Conservation (phyloP, 2,888 invertebrate species). For the Meta bourneti region DNA sequence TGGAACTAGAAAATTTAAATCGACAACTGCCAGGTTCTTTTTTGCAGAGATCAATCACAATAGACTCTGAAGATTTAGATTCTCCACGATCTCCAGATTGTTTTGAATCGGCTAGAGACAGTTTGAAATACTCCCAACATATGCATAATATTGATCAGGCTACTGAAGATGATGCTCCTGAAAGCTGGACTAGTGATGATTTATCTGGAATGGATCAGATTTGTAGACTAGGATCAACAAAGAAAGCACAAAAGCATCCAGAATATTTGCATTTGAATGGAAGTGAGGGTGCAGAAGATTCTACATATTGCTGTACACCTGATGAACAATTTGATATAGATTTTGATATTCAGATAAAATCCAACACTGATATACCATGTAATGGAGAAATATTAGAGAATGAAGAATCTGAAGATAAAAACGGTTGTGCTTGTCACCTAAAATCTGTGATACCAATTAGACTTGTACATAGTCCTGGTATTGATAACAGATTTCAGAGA, state of each 20-base stretch:
- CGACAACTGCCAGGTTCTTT: conserved; percentile 88
- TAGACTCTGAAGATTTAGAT: conserved; percentile 77
- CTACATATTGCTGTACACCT: conserved; percentile 75
- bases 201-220: conserved; percentile 74
- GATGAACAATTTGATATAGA: conserved; percentile 77
- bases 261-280: conserved; percentile 72
- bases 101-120: conserved; percentile 65
- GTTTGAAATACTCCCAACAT: conserved; percentile 42
- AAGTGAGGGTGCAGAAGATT: conserved; percentile 49
- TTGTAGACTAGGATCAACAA: conserved; percentile 63
- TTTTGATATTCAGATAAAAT: conserved; percentile 70
- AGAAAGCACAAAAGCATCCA: conserved; percentile 63
- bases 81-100: conserved; percentile 74
- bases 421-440: conserved; percentile 76
- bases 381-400: conserved; percentile 78
- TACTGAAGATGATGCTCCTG: conserved; percentile 71
- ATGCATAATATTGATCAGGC: conserved; percentile 64
- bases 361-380: conserved; percentile 65
- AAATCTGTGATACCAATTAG: conserved; percentile 77
- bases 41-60: conserved; percentile 68
- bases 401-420: conserved; percentile 76
- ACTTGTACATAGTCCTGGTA: conserved; percentile 76
- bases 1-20: conserved; percentile 91
- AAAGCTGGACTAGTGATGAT: conserved; percentile 77
- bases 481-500: conserved; percentile 68